A percentile compares a stretch with the other conserved stretches of the same genome.
These are phyloP conservation scores for Drosophila ambigua DNA, from an alignment of 1,140 invertebrate species.

Conservation along the genomic window DNA sequence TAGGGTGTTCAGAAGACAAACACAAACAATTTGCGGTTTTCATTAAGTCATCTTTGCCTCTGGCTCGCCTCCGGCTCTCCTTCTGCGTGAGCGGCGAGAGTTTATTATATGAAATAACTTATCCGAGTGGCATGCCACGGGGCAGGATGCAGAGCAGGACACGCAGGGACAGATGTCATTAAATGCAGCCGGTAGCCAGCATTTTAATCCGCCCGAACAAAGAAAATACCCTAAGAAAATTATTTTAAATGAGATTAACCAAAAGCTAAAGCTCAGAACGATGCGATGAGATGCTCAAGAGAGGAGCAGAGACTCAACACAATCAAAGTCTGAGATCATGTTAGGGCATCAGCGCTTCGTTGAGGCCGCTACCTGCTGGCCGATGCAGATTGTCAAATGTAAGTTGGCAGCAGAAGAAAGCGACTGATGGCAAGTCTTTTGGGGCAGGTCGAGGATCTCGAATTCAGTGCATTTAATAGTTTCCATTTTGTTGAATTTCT, in stretches of 20 bases:
- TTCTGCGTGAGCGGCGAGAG: slow-evolving; percentile 45
- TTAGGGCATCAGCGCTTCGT: too few relatives aligned
- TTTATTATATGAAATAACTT: slow-evolving; percentile 82
- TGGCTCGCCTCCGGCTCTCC: background rate
- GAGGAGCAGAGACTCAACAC: too few relatives aligned
- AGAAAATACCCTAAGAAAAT: background rate
- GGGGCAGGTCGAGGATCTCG: slow-evolving; percentile 37
- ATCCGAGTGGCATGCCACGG: slow-evolving; percentile 62
- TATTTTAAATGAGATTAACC: background rate
- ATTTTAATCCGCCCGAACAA: slow-evolving; percentile 39
- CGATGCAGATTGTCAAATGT: slow-evolving; percentile 22
- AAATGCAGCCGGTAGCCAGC: slow-evolving; percentile 57
- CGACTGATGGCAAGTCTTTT: slow-evolving; percentile 9
- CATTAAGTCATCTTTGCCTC: slow-evolving; percentile 69
- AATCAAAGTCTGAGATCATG: too few relatives aligned
- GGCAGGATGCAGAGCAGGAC: slow-evolving; percentile 10
- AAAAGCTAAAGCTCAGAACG: too few relatives aligned
- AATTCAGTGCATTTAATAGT: slow-evolving; percentile 76
- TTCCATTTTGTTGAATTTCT: slow-evolving; percentile 73
- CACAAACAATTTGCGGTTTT: slow-evolving; percentile 81
- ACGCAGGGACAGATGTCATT: slow-evolving; percentile 66
- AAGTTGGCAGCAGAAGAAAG: slow-evolving; percentile 26
- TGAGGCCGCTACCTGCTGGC: background rate
- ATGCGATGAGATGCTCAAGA: too few relatives aligned
- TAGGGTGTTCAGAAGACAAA: slow-evolving; percentile 38